A percentile compares a stretch with the other conserved stretches of the same genome.
These are phyloP conservation scores for Dendrophyllia cribrosa DNA, from an alignment of 64 coral and sea anemone species.

Conservation along the genomic window DNA sequence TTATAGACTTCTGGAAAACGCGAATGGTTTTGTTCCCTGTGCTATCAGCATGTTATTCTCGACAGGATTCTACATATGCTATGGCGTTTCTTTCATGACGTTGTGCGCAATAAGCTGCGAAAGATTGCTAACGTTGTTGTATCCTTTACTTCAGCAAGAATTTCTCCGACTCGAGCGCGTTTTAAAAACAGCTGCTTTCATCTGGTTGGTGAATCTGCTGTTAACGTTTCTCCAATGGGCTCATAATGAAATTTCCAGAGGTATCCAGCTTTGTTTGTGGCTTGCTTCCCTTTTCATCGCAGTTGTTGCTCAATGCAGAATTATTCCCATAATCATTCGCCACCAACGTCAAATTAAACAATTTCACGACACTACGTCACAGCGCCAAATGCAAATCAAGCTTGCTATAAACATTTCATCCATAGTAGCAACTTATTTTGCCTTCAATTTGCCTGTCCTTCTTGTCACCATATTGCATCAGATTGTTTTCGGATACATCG, in stretches of 20 bases:
- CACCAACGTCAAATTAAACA: constrained; percentile 76
- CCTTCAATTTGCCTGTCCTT: constrained; percentile 76
- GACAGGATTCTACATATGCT: constrained; percentile 74
- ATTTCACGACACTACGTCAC: not conserved
- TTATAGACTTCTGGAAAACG: constrained; percentile 75
- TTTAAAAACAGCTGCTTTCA: constrained; percentile 30
- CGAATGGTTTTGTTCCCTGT: constrained; percentile 66
- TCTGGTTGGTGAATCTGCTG: constrained; percentile 71
- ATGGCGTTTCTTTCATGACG: constrained; percentile 87
- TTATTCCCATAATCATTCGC: constrained; percentile 39
- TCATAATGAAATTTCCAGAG: constrained; percentile 61
- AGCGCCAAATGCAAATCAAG: constrained; percentile 65
- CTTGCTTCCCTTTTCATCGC: constrained; percentile 33
- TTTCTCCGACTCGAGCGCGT: constrained; percentile 42
- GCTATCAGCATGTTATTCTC: constrained; percentile 70
- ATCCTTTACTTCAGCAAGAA: constrained; percentile 64
- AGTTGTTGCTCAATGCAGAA: constrained; percentile 42
- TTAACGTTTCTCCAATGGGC: constrained; percentile 71
- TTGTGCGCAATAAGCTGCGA: constrained; percentile 77
- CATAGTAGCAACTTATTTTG: constrained; percentile 69
- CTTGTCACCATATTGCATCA: constrained; percentile 67
- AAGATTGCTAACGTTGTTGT: constrained; percentile 54
- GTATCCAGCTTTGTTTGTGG: constrained; percentile 65
- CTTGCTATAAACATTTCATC: constrained; percentile 75
- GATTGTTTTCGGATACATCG: constrained; percentile 21